phyloP scores from a whole-genome alignment of 2,797 vertebrate genomes.

The Galago senegalensis region DNA sequence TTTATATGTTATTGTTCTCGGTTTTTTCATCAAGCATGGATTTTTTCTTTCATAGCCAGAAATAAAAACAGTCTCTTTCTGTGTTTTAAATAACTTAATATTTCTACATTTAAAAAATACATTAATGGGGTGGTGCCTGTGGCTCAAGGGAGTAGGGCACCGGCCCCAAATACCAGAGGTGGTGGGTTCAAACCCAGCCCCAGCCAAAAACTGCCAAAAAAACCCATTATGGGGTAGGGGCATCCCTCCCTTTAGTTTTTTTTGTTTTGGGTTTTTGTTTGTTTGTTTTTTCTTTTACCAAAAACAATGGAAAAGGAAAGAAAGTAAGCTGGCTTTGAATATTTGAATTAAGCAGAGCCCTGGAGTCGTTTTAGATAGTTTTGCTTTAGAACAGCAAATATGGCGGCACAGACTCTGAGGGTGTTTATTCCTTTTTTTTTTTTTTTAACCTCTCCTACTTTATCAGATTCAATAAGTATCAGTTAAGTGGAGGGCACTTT shows the following conservation, averaged over 20 bases:
- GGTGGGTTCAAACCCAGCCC: too few relatives aligned
- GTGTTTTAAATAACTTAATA: not conserved
- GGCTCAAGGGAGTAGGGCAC: too few relatives aligned
- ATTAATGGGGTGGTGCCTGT: too few relatives aligned
- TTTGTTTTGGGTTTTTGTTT: not conserved
- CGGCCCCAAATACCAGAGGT: too few relatives aligned
- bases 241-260: not conserved
- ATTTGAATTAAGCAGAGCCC: slow-evolving; percentile 5
- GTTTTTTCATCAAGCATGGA: not conserved
- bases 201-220: too few relatives aligned
- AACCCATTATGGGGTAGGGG: not conserved
- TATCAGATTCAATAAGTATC: slow-evolving; percentile 12
- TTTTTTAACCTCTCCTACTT: not conserved
- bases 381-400: not conserved
- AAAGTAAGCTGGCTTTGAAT: slow-evolving; percentile 26
- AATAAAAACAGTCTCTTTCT: slow-evolving; percentile 61
- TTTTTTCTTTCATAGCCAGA: slow-evolving; percentile 44
- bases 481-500: not conserved
- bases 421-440: not conserved
- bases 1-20: not conserved
- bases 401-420: not conserved
- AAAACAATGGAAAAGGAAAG: not conserved
- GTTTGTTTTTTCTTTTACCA: not conserved
- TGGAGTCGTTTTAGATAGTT: not conserved
- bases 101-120: not conserved